phyloP scores from a whole-genome alignment of 1,140 invertebrate species.

The Armadillidium nasatum region DNA sequence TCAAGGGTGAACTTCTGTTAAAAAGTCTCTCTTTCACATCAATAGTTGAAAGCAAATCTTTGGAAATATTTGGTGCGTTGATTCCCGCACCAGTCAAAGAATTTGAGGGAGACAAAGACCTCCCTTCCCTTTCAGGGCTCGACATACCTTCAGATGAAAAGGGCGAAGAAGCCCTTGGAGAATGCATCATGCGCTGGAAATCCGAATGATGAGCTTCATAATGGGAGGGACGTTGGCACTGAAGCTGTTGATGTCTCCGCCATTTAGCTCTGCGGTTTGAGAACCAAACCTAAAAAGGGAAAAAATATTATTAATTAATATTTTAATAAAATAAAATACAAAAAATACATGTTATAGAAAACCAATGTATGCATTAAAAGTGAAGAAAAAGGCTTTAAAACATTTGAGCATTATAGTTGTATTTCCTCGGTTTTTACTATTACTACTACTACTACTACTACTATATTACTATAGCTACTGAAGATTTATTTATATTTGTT shows the following conservation, averaged over 20 bases:
- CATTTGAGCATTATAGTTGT: too few species aligned
- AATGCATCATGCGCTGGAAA: slow-evolving; percentile 14
- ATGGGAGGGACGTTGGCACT: slow-evolving; percentile 69
- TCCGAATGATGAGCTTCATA: slow-evolving; percentile 36
- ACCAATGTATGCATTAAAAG: too few species aligned
- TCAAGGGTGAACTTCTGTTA: neutral
- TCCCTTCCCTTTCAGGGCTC: slow-evolving; percentile 30
- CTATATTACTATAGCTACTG: too few species aligned
- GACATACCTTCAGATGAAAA: slow-evolving; percentile 33
- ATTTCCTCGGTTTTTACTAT: too few species aligned
- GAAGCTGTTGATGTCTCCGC: slow-evolving; percentile 91
- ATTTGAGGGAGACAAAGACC: neutral
- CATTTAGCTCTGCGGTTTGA: slow-evolving; percentile 97
- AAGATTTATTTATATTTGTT: too few species aligned
- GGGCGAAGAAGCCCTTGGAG: slow-evolving; percentile 36
- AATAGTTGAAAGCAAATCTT: neutral
- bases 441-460: too few species aligned
- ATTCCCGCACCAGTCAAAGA: neutral
- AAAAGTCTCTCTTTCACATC: neutral
- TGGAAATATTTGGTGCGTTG: neutral
- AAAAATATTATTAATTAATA: too few species aligned
- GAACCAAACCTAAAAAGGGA: slow-evolving; percentile 82
- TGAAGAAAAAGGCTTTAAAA: too few species aligned
- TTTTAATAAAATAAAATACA: too few species aligned
- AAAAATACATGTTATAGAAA: too few species aligned